Conservation (phyloP, 2,113 vertebrate genomes). For the Erpornis zantholeuca region DNA sequence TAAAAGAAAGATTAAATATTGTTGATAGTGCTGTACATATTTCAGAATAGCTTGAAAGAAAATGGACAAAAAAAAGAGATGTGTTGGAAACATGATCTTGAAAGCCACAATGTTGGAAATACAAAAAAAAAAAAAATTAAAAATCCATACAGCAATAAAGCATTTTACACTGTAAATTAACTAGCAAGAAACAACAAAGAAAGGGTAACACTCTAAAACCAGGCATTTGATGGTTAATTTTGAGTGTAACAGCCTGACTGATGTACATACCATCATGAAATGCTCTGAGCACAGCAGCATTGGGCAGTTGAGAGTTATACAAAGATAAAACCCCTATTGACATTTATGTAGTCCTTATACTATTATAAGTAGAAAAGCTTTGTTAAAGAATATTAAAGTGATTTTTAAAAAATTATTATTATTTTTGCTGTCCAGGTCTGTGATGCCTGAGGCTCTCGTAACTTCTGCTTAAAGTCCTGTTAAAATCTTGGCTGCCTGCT, state of each 20-base stretch:
- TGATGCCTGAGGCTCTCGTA: neutral
- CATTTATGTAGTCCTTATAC: neutral
- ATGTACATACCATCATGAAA: neutral
- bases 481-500: neutral
- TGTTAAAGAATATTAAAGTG: slow-evolving; percentile 17
- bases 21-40: slow-evolving; percentile 76
- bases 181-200: slow-evolving; percentile 62
- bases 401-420: neutral
- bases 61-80: slow-evolving; percentile 44
- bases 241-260: slow-evolving; percentile 19
- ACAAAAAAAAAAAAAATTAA: neutral
- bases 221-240: slow-evolving; percentile 67
- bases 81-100: slow-evolving; percentile 8
- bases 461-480: neutral
- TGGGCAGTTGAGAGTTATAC: neutral
- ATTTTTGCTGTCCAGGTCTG: slow-evolving; percentile 15
- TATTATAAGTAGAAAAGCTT: neutral
- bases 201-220: slow-evolving; percentile 57
- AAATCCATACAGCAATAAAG: slow-evolving; percentile 40
- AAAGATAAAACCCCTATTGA: neutral
- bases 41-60: slow-evolving; percentile 72
- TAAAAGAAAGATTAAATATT: slow-evolving; percentile 75
- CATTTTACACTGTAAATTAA: slow-evolving; percentile 61
- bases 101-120: slow-evolving; percentile 42
- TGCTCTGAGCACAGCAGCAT: slow-evolving; percentile 10